Evolutionary conservation across 1,140 invertebrate genomes (phyloP).

Genomic region (Marisa cornuarietis): DNA sequence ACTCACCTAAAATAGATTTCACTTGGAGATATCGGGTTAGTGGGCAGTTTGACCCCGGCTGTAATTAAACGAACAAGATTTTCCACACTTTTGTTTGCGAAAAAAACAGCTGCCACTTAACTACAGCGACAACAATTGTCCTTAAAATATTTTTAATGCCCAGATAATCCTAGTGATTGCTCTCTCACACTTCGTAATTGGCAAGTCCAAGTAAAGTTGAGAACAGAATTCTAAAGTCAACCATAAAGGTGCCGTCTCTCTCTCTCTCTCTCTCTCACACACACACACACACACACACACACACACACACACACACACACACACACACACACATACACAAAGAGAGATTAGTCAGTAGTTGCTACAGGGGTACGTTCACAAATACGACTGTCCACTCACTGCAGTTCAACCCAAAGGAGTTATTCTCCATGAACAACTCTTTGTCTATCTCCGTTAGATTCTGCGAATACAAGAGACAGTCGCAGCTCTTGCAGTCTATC

Average conservation of each 20-base stretch:
- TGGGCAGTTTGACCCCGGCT: background rate
- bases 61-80: background rate
- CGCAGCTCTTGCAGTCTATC: slow-evolving; percentile 66
- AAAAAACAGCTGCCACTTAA: background rate
- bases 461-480: slow-evolving; percentile 36
- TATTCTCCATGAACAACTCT: slow-evolving; percentile 7
- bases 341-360: no score
- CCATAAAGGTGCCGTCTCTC: background rate
- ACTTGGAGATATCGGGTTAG: background rate
- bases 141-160: no score
- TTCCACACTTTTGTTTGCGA: background rate
- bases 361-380: background rate
- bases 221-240: background rate
- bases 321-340: no score
- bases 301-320: no score
- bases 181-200: no score
- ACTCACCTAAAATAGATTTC: slow-evolving; percentile 18
- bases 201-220: no score
- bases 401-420: slow-evolving; percentile 30
- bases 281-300: no score
- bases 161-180: no score
- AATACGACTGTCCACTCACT: slow-evolving; percentile 30
- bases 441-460: background rate
- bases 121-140: background rate
- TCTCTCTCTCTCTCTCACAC: background rate